Evolutionary conservation across 30 jellyfish, hydroid and myxozoan species (phyloP), one percentile per base, ranked within the genome.

Genomic region (Aurelia coerulea): DNA sequence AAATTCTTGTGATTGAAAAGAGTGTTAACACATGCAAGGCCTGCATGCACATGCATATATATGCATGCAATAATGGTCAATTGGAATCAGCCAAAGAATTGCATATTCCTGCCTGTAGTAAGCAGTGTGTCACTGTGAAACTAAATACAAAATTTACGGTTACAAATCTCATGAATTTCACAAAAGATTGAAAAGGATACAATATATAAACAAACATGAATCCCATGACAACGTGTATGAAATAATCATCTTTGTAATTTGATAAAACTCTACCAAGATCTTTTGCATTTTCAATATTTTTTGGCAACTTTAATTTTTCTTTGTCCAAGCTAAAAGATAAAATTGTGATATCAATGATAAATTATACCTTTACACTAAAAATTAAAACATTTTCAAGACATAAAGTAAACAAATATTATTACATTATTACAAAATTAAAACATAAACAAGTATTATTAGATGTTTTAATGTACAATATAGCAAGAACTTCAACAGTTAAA

Each of bases 231-330:
- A 92, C 97, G 46, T 92, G 91, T 41, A 65, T 10, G 68, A 63
- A 92, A 68, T 75, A 92, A 69, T 92, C 96, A 66, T 92, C 98
- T 46, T 80, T 92, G 65, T 92, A 92, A 31, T 66, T 77, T 64
- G 98, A 92, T 41, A 92, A 74, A 17, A 92, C 91, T 53, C 91
- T 65, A 1, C 98, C 98, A 54, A 92, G 80, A 56, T 78, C 98
- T 76, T 92, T 86, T 7, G 98, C 98, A 86, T 92, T 97, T 50
- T 79, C 98, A 9, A 92, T 46, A 64, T 50, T 79, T 73, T 79
- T 92, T 11, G 98, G 98, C 18, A 92, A 52, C 85, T 74, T 92
- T 31, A 92, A 81, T 58, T 86, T 92, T 37, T 64, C 93, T 37
- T 59, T 88, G 65, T 92, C 98, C 0, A 73, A 75, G 35, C 95